These are phyloP conservation scores for Siniperca obscura DNA, from an alignment of 2,797 vertebrate genomes.

Conservation along the genomic window DNA sequence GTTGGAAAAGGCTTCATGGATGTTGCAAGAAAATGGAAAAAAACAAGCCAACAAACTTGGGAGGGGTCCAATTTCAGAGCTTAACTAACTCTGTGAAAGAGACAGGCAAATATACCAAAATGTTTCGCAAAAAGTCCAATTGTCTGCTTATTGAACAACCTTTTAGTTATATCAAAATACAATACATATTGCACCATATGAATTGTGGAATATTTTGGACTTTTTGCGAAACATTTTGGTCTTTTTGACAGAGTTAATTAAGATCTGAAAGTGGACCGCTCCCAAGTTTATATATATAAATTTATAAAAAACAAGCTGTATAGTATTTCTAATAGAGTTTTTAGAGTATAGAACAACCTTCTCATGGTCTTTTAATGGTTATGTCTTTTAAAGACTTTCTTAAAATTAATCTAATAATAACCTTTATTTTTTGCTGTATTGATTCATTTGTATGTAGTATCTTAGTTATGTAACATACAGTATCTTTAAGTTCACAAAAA, in stretches of 20 bases:
- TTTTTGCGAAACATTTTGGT: too few species aligned
- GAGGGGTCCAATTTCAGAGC: neutral
- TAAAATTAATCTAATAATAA: neutral
- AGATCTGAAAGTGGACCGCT: too few species aligned
- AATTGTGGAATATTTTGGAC: neutral
- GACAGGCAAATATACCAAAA: neutral
- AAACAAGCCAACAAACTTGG: neutral
- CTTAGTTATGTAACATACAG: neutral
- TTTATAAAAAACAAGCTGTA: too few species aligned
- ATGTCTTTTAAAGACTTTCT: neutral
- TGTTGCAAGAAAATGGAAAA: slow-evolving; percentile 10
- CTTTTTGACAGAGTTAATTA: too few species aligned
- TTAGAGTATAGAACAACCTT: too few species aligned
- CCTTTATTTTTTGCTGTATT: neutral
- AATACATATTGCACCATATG: neutral
- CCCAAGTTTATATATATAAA: too few species aligned
- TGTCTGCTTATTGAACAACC: neutral
- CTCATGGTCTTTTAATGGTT: too few species aligned
- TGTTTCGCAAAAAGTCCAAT: neutral
- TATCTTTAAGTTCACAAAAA: slow-evolving; percentile 13
- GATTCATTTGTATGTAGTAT: neutral
- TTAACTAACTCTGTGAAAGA: slow-evolving; percentile 2
- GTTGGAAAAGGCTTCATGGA: slow-evolving; percentile 1
- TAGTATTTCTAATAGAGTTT: too few species aligned
- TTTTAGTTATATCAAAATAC: neutral